Percentiles rank a stretch among this genome's conserved stretches.
Evolutionary conservation across 1,140 invertebrate species (phyloP).

Genomic region (Saccostrea cuccullata): DNA sequence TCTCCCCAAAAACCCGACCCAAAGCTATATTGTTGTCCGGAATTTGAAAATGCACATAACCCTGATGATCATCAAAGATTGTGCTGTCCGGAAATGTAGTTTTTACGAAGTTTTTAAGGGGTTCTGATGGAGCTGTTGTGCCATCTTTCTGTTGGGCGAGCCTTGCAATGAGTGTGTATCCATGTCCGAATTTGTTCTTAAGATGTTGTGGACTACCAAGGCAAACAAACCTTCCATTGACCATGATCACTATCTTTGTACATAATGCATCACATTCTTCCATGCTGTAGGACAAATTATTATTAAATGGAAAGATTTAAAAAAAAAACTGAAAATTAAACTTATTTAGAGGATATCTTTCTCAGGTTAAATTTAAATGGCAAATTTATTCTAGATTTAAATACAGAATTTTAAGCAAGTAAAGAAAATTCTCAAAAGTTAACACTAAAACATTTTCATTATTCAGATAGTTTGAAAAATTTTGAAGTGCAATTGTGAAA

Average conservation of each 20-base stretch:
- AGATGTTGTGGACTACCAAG: conserved; percentile 79
- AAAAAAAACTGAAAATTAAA: too few relatives aligned
- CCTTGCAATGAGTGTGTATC: conserved; percentile 75
- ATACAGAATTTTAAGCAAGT: too few relatives aligned
- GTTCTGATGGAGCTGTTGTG: conserved; percentile 18
- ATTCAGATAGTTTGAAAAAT: too few relatives aligned
- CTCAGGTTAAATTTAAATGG: too few relatives aligned
- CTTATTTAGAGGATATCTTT: too few relatives aligned
- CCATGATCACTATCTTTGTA: conserved; percentile 79
- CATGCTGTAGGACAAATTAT: conserved; percentile 71
- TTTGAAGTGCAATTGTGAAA: too few relatives aligned
- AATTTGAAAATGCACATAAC: conserved; percentile 81
- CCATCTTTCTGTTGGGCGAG: conserved; percentile 54
- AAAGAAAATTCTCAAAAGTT: too few relatives aligned
- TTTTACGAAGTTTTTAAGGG: conserved; percentile 60
- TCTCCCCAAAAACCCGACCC: conserved; percentile 83
- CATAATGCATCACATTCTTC: conserved; percentile 81
- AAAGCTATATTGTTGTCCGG: conserved; percentile 79
- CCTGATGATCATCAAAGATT: conserved; percentile 85
- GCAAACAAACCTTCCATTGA: conserved; percentile 78
- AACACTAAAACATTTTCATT: too few relatives aligned
- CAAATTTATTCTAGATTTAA: too few relatives aligned
- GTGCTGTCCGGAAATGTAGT: conserved; percentile 61
- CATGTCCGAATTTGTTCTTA: conserved; percentile 76
- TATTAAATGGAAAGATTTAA: too few relatives aligned